A percentile compares a stretch with the other conserved stretches of the same genome.
Conservation (phyloP, 2,888 invertebrate species). For the Pammene fasciana region DNA sequence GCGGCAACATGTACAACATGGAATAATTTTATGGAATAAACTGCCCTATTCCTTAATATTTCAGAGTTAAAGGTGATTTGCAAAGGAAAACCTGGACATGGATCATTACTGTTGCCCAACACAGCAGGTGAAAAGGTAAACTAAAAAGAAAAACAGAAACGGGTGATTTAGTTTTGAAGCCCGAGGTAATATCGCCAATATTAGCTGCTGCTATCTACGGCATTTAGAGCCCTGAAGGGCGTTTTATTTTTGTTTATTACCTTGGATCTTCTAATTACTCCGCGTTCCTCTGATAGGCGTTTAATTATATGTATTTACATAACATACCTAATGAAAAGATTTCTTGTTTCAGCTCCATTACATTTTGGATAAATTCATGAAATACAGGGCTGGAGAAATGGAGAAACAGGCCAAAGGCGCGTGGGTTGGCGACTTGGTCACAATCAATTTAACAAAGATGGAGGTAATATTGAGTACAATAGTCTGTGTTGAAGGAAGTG, state of each 20-base stretch:
- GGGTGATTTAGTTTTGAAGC: too few relatives aligned
- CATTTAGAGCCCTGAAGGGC: too few relatives aligned
- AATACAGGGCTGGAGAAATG: constrained; percentile 84
- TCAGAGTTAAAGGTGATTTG: constrained; percentile 86
- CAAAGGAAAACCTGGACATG: constrained; percentile 89
- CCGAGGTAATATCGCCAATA: too few relatives aligned
- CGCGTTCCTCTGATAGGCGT: too few relatives aligned
- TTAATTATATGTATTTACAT: too few relatives aligned
- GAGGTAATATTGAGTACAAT: constrained; percentile 50
- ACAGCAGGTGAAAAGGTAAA: constrained; percentile 31
- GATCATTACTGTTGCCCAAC: constrained; percentile 82
- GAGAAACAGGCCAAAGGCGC: constrained; percentile 77
- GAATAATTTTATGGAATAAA: too few relatives aligned
- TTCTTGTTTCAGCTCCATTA: constrained; percentile 63
- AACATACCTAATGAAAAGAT: background rate
- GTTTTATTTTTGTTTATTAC: too few relatives aligned
- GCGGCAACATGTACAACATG: too few relatives aligned
- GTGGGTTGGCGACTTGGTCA: constrained; percentile 87
- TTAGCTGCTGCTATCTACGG: too few relatives aligned
- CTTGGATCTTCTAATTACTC: too few relatives aligned
- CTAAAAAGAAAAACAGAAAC: background rate
- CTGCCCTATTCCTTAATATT: constrained; percentile 40
- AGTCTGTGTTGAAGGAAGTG: too few relatives aligned
- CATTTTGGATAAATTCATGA: constrained; percentile 86
- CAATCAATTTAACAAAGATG: constrained; percentile 87